Base-by-base conservation (phyloP, 2,797 vertebrate species). In the Melanogrammus aeglefinus region DNA sequence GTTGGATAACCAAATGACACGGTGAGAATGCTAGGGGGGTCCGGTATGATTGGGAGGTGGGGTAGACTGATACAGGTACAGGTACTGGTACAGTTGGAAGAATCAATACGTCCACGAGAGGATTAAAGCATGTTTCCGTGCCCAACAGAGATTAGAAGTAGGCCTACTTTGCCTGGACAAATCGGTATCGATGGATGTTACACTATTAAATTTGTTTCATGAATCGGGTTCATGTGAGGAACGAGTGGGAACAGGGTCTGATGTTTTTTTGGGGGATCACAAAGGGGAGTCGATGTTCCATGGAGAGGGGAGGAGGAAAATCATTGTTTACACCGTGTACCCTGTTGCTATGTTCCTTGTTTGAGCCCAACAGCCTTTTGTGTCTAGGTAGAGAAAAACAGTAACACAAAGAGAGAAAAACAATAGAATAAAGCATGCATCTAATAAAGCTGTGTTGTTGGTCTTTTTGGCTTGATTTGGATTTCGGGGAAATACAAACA, bases 21-120 rank as follows among this genome's bases (percentile, higher is more conserved):
- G 90, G 80, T 86, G 90, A 86, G 27, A 85, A 90, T 88, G 83
- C 88, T 88, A 83, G 78, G 73, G 81, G 85, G 85, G 86, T 83
- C 63, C 29, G 88, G 86, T 79, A 76, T 78, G 72, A 39, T 9
- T 9, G 7, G 63, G 63, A 2, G 63, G 24, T 24, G 57, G 63
- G 24, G 63, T 9, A 10, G 81, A 85, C 36, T 89, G 80, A 90
- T 88, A 87, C 5, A 36, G 31, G 31, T 4, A 33, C 31, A 33
- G 31, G 31, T 33, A 33, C 31, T 33, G 31, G 86, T 86, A 91
- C 90, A 91, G 90, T 94, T 94, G 93, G 93, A 94, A 94, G 92
- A 92, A 93, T 88, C 91, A 75, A 88, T 84, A 86, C 89, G 92
- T 93, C 93, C 91, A 90, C 93, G 85, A 79, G 87, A 80, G 6